Evolutionary conservation across 1,140 invertebrate species (phyloP).

Genomic region (Wiebesia pumilae): DNA sequence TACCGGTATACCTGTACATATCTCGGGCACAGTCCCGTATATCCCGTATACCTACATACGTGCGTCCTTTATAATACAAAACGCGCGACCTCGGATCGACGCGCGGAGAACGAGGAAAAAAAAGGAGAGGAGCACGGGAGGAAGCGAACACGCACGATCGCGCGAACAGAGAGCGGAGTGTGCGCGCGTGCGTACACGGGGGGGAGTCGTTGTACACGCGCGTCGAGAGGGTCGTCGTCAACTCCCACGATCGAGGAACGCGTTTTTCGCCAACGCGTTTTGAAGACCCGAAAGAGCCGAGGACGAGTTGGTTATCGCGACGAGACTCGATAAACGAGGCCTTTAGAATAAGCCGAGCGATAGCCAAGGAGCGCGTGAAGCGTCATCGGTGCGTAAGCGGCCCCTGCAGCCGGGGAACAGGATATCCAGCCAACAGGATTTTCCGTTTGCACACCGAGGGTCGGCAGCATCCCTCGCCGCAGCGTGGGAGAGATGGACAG

Average conservation of each 20-base stretch:
- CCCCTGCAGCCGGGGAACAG: neutral
- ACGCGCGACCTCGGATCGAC: constrained; percentile 25
- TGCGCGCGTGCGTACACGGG: neutral
- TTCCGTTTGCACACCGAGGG: constrained; percentile 43
- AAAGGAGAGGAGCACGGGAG: neutral
- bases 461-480: constrained; percentile 24
- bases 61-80: constrained; percentile 43
- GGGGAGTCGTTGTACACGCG: too few relatives aligned
- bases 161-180: neutral
- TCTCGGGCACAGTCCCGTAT: constrained; percentile 18
- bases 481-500: constrained; percentile 71
- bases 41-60: constrained; percentile 44
- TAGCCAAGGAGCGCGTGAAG: neutral
- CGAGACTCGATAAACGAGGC: neutral
- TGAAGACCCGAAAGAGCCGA: too few relatives aligned
- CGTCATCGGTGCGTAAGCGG: neutral
- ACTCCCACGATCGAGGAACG: neutral
- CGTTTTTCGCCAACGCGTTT: neutral
- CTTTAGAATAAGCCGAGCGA: neutral
- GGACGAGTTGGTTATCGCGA: too few relatives aligned
- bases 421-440: neutral
- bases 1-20: constrained; percentile 9
- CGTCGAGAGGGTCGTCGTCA: neutral
- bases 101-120: neutral
- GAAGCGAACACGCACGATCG: neutral